Conservation (phyloP, 1,140 invertebrate genomes). For the Pseudomyrmex pallidus region DNA sequence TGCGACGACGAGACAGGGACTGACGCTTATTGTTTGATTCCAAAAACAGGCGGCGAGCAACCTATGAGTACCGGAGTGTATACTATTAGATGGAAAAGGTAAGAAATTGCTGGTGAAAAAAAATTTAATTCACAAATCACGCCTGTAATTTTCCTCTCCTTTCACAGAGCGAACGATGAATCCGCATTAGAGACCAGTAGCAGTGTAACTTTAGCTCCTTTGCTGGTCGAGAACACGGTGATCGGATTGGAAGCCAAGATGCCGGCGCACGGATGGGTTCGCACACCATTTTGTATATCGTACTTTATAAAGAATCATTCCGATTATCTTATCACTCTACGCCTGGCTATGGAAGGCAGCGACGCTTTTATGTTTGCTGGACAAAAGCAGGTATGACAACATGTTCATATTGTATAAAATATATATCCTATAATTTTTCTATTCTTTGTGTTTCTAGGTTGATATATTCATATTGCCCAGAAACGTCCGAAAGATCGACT, state of each 20-base stretch:
- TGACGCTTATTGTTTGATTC: slow-evolving; percentile 84
- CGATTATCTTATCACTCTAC: slow-evolving; percentile 89
- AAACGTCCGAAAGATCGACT: slow-evolving; percentile 85
- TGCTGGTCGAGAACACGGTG: slow-evolving; percentile 88
- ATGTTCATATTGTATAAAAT: neutral
- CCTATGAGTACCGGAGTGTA: slow-evolving; percentile 89
- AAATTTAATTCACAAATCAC: neutral
- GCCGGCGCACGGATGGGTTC: slow-evolving; percentile 91
- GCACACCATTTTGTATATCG: slow-evolving; percentile 89
- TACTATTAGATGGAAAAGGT: slow-evolving; percentile 91
- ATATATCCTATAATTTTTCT: neutral
- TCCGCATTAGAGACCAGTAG: slow-evolving; percentile 82
- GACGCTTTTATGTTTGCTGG: slow-evolving; percentile 96
- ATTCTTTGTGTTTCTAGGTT: slow-evolving; percentile 78
- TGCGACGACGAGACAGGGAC: slow-evolving; percentile 84
- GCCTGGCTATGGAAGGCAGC: slow-evolving; percentile 91
- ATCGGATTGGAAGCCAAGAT: slow-evolving; percentile 90
- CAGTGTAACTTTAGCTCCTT: slow-evolving; percentile 86
- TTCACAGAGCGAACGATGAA: slow-evolving; percentile 76
- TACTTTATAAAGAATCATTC: slow-evolving; percentile 92
- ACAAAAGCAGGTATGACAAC: slow-evolving; percentile 90
- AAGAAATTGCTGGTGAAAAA: slow-evolving; percentile 69
- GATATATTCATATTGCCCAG: slow-evolving; percentile 87
- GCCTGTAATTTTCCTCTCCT: slow-evolving; percentile 26
- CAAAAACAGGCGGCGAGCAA: slow-evolving; percentile 85